Conservation (phyloP, 2,888 invertebrate species). For the Nesidiocoris tenuis region DNA sequence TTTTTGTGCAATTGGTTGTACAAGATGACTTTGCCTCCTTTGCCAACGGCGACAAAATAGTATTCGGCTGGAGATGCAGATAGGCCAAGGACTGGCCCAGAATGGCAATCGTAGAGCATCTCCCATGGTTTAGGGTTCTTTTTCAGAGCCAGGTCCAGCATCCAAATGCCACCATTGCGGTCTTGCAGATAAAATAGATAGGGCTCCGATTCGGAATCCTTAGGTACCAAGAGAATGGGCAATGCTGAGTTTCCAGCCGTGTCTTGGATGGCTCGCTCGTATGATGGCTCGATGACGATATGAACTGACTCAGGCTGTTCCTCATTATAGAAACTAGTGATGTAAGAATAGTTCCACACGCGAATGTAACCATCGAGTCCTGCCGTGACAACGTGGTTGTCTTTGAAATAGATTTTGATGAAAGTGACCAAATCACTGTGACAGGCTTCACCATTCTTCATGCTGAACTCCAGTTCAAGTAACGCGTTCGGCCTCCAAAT, state of each 20-base stretch:
- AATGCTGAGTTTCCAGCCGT: not conserved
- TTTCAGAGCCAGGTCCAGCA: slow-evolving; percentile 64
- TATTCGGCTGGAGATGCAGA: slow-evolving; percentile 68
- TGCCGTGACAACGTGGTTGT: slow-evolving; percentile 60
- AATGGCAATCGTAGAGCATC: slow-evolving; percentile 68
- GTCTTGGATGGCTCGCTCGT: slow-evolving; percentile 22
- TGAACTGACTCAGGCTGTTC: slow-evolving; percentile 11
- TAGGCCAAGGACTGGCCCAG: slow-evolving; percentile 70
- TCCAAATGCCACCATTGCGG: slow-evolving; percentile 80
- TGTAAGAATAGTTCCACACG: slow-evolving; percentile 88
- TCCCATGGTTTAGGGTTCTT: slow-evolving; percentile 41
- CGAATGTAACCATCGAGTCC: slow-evolving; percentile 74
- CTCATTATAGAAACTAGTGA: slow-evolving; percentile 53
- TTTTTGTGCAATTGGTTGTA: slow-evolving; percentile 66
- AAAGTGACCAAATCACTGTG: slow-evolving; percentile 73
- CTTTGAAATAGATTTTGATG: slow-evolving; percentile 58
- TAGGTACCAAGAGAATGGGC: slow-evolving; percentile 13
- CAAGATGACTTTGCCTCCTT: slow-evolving; percentile 70
- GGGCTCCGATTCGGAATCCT: not conserved
- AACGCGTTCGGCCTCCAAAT: slow-evolving; percentile 83
- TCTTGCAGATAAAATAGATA: slow-evolving; percentile 61
- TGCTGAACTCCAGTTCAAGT: slow-evolving; percentile 79
- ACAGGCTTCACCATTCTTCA: slow-evolving; percentile 70
- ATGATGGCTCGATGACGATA: slow-evolving; percentile 22
- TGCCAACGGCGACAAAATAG: slow-evolving; percentile 70